Evolutionary conservation across 2,113 vertebrate genomes (phyloP), one percentile per base, ranked within the genome.

Genomic region (Ploceus nigricollis): DNA sequence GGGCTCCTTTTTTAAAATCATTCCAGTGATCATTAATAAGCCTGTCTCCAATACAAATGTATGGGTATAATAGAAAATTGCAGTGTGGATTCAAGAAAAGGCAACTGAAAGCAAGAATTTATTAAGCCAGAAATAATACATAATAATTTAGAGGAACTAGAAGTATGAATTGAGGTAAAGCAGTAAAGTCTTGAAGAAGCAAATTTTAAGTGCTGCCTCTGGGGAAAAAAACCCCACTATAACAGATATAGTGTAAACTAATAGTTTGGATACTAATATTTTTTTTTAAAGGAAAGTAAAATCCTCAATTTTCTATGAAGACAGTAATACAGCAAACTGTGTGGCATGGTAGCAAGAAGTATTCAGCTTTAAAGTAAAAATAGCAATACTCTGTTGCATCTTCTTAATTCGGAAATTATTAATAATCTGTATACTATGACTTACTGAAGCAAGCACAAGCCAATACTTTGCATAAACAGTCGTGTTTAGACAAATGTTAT

Each of bases 141-240:
- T 60, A 72, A 40, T 84, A 64, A 75, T 83, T 78, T 78, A 87
- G 27, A 89, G 14, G 84, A 9, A 40, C 10, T 44, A 53, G 42
- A 79, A 88, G 23, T 68, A 48, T 48, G n/a, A 84, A 15, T 40
- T 77, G 21, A 71, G 21, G 5, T 66, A 78, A 78, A 78, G 31
- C 71, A 93, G 71, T 48, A 35, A 47, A 39, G 8, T 60, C 27
- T 82, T 44, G 30, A 50, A 71, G 24, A 84, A 82, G 22, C 6
- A 51, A 73, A 75, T 61, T 72, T 58, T 65, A 91, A 78, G 66
- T 86, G 33, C 31, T 58, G 2, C 9, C 19, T 63, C 10, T 70
- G 18, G 30, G 18, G 3, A 1, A 25, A 35, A 25, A 42, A 30
- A 0, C 0, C 4, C 20, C 45, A 47, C 20, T 45, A 15, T 15